Base-by-base conservation (phyloP, 2,888 invertebrate genomes). In the Aricia artaxerxes region DNA sequence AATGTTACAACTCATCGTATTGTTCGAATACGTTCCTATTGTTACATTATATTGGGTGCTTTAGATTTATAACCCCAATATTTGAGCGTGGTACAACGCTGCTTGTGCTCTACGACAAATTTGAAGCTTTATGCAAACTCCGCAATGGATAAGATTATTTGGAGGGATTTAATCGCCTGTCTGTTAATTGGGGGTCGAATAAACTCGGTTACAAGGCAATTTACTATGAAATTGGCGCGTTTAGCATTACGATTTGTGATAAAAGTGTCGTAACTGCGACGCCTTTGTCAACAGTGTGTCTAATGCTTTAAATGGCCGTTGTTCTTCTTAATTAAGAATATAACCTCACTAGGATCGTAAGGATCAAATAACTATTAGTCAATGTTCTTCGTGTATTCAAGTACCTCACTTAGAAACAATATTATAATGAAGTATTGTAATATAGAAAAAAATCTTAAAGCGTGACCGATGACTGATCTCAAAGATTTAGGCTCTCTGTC, bases 221-320 rank as follows among this genome's bases (percentile, higher is more conserved):
- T 88, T 87, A 85, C 86, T 87, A 86, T 84, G 85, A 92, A 92
- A 90, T 90, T 86, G 86, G 88, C 87, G 87, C 53, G 85, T 86
- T 80, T 81, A 80, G 79, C 83, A 85, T 91, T 90, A 91, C 92
- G 89, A 92, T 92, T 89, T 86, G 88, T 90, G 90, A 93, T 93
- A 92, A 94, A 93, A 92, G 88, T 89, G 85, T 85, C 86, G 86
- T 93, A 92, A 93, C 91, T 83, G 84, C 87, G 86, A 87, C 89
- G 89, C 85, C 86, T 86, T 89, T 89, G 90, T 91, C 90, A 90
- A 92, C 90, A 89, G 86, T 85, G 90, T 88, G 88, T 76, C 87
- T 86, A 85, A 69, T 87, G 89, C 87, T 87, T 88, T 91, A 92
- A 93, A 92, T 88, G 89, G 83, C 84, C 82, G 81, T 80, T 44